phyloP scores from a whole-genome alignment of 2,888 invertebrate genomes.

The Drosophila yooni region DNA sequence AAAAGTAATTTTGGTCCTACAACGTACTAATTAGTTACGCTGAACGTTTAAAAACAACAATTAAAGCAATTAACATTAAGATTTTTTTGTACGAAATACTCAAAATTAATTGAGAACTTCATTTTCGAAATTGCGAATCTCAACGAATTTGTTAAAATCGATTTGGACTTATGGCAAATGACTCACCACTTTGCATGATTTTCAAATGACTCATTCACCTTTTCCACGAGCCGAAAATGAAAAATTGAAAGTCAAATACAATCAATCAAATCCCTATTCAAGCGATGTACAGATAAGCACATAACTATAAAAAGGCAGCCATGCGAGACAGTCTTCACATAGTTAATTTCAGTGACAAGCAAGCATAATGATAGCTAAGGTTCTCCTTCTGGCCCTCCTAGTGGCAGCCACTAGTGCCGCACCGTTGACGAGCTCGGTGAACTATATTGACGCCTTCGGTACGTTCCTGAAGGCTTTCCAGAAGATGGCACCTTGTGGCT shows the following conservation, averaged over 20 bases:
- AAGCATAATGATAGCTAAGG: constrained; percentile 43
- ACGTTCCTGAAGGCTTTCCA: constrained; percentile 48
- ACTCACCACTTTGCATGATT: not conserved
- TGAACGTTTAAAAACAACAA: not conserved
- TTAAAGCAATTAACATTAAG: not conserved
- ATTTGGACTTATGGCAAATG: constrained; percentile 2
- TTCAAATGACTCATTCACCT: not conserved
- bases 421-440: constrained; percentile 20
- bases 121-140: not conserved
- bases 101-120: not conserved
- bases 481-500: constrained; percentile 74
- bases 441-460: constrained; percentile 55
- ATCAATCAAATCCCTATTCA: constrained; percentile 32
- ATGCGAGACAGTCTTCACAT: not conserved
- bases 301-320: constrained; percentile 14
- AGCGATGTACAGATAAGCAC: constrained; percentile 17
- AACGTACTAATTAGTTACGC: not conserved
- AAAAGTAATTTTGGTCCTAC: not conserved
- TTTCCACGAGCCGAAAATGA: not conserved
- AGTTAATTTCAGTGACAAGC: constrained; percentile 5
- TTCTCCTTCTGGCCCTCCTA: constrained; percentile 40
- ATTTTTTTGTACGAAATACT: not conserved
- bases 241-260: constrained; percentile 5
- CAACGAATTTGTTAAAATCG: not conserved
- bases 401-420: constrained; percentile 22